Evolutionary conservation across 2,113 vertebrate genomes (phyloP), one percentile per base, ranked within the genome.

Genomic region (Carassius auratus): DNA sequence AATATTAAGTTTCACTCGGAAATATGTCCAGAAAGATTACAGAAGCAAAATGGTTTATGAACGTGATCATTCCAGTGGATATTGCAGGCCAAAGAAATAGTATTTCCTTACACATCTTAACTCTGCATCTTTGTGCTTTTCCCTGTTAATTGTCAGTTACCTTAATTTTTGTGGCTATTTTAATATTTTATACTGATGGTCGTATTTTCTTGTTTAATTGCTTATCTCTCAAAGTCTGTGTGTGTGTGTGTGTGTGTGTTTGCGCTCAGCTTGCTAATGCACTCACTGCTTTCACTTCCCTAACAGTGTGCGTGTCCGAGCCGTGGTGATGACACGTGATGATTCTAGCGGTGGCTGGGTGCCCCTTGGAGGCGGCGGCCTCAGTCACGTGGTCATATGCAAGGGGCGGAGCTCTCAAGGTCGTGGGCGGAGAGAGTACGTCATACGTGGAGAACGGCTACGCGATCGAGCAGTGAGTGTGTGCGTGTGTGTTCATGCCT

Each of bases 301-400:
- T 84, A 86, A 92, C 92, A 95, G 94, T 89, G 96, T 97, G 93
- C 96, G 96, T 95, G 96, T 97, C 92, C 96, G 97, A 90, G 96
- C 96, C 12, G 96, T 98, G 95, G 96, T 98, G 95, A 97, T 98
- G 96, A 96, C 96, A 93, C 96, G 97, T 93, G 97, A 97, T 86
- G 97, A 98, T 95, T 97, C 96, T 92, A 97, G 96, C 91, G 97
- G 96, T 89, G 96, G 97, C 88, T 98, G 97, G 97, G 96, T 97
- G 92, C 96, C 96, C 91, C 95, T 97, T 88, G 96, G 96, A 91
- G 96, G 97, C 85, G 95, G 96, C 66, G 96, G 97, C 93, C 96
- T 98, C 91, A 98, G 97, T 93, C 96, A 97, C 82, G 96, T 98
- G 93, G 94, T 95, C 91, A 95, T 97, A 90, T 96, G 95, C 93